Evolutionary conservation across 2,888 invertebrate species (phyloP), one percentile per base, ranked within the genome.

Genomic region (Helobdella robusta): DNA sequence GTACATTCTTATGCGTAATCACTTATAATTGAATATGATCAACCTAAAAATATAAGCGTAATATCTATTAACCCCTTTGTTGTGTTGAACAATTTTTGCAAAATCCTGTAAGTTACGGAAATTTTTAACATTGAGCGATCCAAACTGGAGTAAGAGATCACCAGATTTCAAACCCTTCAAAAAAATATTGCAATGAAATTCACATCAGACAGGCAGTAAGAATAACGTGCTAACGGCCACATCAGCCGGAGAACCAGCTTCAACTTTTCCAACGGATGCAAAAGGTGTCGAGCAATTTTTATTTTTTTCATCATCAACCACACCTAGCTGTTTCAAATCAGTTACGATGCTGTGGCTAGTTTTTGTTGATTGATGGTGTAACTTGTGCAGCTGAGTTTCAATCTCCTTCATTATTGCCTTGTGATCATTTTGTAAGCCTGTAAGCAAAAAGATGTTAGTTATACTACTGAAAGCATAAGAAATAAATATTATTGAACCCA

Each of bases 391-490:
- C 1, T 87, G 87, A 70, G 83, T 81, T 76, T 93, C 92, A 72
- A 95, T 92, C 75, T 85, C 83, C 70, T 85, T 85, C 87, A 92
- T 91, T 36, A 93, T 67, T 1, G 81, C 83, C 77, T 88, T 89
- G 75, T 89, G 87, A 79, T 95, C 94, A 81, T 92, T 94, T 80
- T 88, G 89, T 25, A 92, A 82, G 77, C 87, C 89, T 89, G 74
- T 52, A 52, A 65, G 6, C 40, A 15, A 3, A 23, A 1, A 20
- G 23, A 30, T 60, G 23, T 52, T 18, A 30, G 2, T 54, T 36
- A 30, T 50, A 30, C 8, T 18, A 40, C 56, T 56, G n/a, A 50
- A 30, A 63, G 20, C 18, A 3, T 28, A 28, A n/a, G 28, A 25
- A 44, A 44, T 46, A 50, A 34, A 62, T 35, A 30, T 35, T 30